Evolutionary conservation across 1,140 invertebrate species (phyloP).

Genomic region (Drosophila subobscura): DNA sequence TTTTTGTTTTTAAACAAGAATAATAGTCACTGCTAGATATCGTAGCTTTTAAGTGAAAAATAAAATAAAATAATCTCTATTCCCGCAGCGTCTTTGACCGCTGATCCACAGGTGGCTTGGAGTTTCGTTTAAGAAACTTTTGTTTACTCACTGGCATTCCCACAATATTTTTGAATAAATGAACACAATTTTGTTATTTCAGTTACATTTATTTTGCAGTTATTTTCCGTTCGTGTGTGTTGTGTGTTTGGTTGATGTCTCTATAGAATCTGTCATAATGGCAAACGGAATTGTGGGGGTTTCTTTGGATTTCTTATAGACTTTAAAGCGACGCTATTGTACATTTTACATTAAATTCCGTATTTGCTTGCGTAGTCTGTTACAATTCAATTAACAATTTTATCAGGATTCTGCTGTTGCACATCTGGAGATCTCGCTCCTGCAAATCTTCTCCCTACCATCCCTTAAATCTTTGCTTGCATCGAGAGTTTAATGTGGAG

Average conservation of each 20-base stretch:
- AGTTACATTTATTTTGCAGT: constrained; percentile 81
- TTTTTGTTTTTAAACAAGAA: constrained; percentile 2
- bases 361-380: constrained; percentile 77
- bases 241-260: constrained; percentile 61
- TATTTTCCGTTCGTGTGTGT: constrained; percentile 73
- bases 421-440: constrained; percentile 32
- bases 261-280: constrained; percentile 63
- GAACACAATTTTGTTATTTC: constrained; percentile 64
- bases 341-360: constrained; percentile 77
- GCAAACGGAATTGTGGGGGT: constrained; percentile 56
- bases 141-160: no score
- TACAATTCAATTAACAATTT: constrained; percentile 55
- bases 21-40: constrained; percentile 12
- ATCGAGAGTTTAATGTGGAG: constrained; percentile 70
- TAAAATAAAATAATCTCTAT: no score
- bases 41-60: constrained; percentile 50
- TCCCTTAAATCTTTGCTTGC: constrained; percentile 53
- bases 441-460: constrained; percentile 23
- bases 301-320: constrained; percentile 68
- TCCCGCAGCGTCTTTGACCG: not conserved
- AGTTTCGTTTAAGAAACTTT: constrained; percentile 1
- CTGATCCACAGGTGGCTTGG: not conserved
- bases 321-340: constrained; percentile 78
- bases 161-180: not conserved
- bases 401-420: constrained; percentile 34